Percentiles rank a stretch among this genome's conserved stretches.
These are phyloP conservation scores for Hedychridium roseum DNA, from an alignment of 2,888 invertebrate species.

Conservation along the genomic window DNA sequence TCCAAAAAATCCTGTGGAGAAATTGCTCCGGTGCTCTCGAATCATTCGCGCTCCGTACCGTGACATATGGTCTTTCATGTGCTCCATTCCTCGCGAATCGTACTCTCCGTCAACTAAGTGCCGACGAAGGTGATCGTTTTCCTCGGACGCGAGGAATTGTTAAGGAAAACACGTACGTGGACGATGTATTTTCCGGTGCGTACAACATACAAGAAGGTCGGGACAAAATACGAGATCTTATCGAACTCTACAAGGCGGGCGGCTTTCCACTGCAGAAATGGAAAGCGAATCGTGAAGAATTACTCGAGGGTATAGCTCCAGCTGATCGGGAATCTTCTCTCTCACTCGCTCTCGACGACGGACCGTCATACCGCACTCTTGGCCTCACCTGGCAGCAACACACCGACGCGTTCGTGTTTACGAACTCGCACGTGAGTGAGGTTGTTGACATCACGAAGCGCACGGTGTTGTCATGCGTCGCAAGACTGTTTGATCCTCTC, in stretches of 20 bases:
- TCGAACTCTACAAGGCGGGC: no score
- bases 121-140: constrained; percentile 6
- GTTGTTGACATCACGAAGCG: constrained; percentile 9
- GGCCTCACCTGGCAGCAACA: constrained; percentile 15
- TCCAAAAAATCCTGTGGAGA: constrained; percentile 11
- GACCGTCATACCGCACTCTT: constrained; percentile 10
- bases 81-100: background rate
- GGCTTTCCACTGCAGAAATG: no score
- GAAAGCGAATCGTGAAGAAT: constrained; percentile 10
- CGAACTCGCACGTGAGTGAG: background rate
- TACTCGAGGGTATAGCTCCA: background rate
- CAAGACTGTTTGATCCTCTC: constrained; percentile 21
- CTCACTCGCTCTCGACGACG: constrained; percentile 3
- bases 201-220: no score
- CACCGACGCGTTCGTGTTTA: constrained; percentile 15
- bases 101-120: constrained; percentile 5
- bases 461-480: constrained; percentile 7
- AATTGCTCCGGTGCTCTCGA: background rate
- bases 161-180: no score
- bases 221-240: no score
- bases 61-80: constrained; percentile 1
- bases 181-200: no score
- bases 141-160: constrained; percentile 7
- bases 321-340: background rate
- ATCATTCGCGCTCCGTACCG: constrained; percentile 4